These are phyloP conservation scores for Nyctalus aviator DNA, from an alignment of 2,797 vertebrate species.

Conservation along the genomic window DNA sequence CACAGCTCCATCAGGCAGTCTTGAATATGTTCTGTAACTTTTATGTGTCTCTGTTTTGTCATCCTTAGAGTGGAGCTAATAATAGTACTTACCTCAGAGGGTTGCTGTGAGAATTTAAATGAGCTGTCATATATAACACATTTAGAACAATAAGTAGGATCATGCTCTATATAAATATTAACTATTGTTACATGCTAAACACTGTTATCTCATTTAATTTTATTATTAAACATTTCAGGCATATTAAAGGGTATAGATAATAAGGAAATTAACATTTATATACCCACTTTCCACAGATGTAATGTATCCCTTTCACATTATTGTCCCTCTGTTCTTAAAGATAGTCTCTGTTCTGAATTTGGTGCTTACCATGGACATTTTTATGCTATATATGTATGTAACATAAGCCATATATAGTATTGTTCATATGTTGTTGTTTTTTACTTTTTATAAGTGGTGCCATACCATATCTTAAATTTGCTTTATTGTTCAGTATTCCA, in stretches of 20 bases:
- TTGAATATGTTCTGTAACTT: conserved; percentile 7
- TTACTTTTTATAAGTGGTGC: conserved; percentile 25
- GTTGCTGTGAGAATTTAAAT: conserved; percentile 33
- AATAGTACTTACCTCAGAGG: not conserved
- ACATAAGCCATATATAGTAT: not conserved
- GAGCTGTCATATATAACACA: not conserved
- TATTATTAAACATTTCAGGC: conserved; percentile 38
- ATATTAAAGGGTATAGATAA: conserved; percentile 3
- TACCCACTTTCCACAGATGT: not conserved
- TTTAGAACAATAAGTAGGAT: not conserved
- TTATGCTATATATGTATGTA: not conserved
- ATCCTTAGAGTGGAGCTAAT: conserved; percentile 9
- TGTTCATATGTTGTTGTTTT: not conserved
- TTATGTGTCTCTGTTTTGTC: conserved; percentile 32
- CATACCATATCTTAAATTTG: not conserved
- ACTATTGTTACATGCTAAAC: not conserved
- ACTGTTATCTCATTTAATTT: conserved; percentile 13
- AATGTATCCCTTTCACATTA: not conserved
- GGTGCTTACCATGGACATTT: not conserved
- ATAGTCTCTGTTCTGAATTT: conserved; percentile 22
- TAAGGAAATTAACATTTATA: not conserved
- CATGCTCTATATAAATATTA: conserved; percentile 23
- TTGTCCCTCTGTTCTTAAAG: conserved; percentile 3
- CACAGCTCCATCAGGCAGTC: not conserved
- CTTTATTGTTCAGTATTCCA: conserved; percentile 12